Conservation (phyloP, 2,113 vertebrate genomes). For the Leucoraja erinaceus region DNA sequence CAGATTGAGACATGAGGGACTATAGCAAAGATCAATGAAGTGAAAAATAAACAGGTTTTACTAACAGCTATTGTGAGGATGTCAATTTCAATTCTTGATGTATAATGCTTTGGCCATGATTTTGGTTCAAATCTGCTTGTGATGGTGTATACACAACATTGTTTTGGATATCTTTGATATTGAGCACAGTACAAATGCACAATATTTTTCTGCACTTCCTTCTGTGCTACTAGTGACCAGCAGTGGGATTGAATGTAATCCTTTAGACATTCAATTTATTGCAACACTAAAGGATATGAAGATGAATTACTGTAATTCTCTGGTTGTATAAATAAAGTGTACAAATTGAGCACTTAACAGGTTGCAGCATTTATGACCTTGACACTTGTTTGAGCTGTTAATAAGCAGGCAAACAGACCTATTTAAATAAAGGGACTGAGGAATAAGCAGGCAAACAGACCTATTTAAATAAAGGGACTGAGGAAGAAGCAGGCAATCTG, state of each 20-base stretch:
- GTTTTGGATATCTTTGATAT: constrained; percentile 22
- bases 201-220: constrained; percentile 28
- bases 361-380: background rate
- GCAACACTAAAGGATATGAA: constrained; percentile 25
- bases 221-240: constrained; percentile 17
- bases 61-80: constrained; percentile 23
- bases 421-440: background rate
- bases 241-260: background rate
- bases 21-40: background rate
- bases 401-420: background rate
- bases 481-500: background rate
- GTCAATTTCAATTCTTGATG: constrained; percentile 9
- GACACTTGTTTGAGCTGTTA: background rate
- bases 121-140: constrained; percentile 8
- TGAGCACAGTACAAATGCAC: background rate
- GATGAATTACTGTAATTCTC: constrained; percentile 33
- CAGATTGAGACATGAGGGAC: constrained; percentile 13
- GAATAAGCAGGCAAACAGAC: background rate
- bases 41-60: constrained; percentile 18
- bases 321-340: constrained; percentile 35
- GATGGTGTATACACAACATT: background rate
- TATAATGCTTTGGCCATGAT: constrained; percentile 9
- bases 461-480: background rate
- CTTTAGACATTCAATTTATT: constrained; percentile 24
- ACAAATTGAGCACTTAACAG: background rate